Evolutionary conservation across 64 coral and sea anemone species (phyloP), one percentile per base, ranked within the genome.

Genomic region (Montipora foliosa): DNA sequence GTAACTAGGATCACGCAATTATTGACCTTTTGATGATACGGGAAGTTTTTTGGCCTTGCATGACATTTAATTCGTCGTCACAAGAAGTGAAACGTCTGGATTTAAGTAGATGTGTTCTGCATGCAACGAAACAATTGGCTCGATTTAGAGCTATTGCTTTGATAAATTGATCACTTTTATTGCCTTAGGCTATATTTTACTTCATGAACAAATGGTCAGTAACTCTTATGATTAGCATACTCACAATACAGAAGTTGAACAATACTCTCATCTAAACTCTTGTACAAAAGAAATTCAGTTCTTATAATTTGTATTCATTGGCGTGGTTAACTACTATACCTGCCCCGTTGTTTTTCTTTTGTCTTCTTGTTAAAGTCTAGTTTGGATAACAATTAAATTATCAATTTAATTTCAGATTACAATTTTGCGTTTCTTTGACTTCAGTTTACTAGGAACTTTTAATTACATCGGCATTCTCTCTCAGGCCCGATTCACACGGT

Each of bases 11-110:
- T 86, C 82, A 86, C 64, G 66, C 82, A 51, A 29, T 62, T 64
- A 62, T 20, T 86, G 82, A 86, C 82, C 82, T 86, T 84, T 86
- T 15, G 82, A 24, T 86, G 66, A 86, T 64, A 86, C 9, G 20
- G 9, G 16, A 71, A 86, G 45, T 5, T 16, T 0, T 47, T 62
- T 12, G 29, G 45, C 6, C 6, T 72, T 86, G 29, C 37, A 84
- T 84, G 81, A 84, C 81, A 84, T 62, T 11, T 13, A 0, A 49
- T 45, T 70, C 21, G 24, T 44, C 4, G 24, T 45, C 60, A 81
- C 37, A 37, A 49, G 10, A 29, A 84, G 16, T 17, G 61, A 64
- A 66, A 25, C 45, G 47, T 8, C 37, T 37, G 37, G 37, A 37
- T 37, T 37, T 2, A 37, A 37, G 37, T 37, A 37, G 37, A 37